phyloP scores from a whole-genome alignment of 2,797 vertebrate genomes.

The Phalanger gymnotis region DNA sequence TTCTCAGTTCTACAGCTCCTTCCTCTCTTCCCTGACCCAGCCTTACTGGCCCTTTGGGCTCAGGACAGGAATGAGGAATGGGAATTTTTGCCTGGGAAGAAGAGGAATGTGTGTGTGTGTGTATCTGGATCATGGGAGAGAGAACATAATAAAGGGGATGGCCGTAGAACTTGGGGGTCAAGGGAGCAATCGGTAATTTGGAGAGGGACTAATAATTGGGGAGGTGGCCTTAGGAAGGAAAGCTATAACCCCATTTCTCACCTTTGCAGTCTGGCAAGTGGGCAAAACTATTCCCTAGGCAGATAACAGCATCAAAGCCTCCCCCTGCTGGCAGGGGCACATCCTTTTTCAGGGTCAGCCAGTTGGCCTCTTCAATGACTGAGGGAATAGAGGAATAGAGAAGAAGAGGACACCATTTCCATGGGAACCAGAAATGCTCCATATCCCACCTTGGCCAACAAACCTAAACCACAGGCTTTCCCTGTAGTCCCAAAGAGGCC shows the following conservation, averaged over 20 bases:
- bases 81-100: background rate
- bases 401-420: background rate
- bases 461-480: background rate
- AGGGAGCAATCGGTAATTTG: background rate
- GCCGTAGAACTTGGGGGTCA: background rate
- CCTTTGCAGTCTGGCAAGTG: constrained; percentile 98
- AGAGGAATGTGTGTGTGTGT: background rate
- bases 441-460: background rate
- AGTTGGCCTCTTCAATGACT: constrained; percentile 99
- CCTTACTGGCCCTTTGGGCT: background rate
- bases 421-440: background rate
- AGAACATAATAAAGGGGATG: no score
- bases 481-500: background rate
- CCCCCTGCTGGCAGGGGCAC: constrained; percentile 90
- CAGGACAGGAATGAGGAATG: background rate
- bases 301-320: constrained; percentile 97
- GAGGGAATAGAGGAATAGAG: background rate
- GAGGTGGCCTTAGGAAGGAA: background rate
- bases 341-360: constrained; percentile 93
- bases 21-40: background rate
- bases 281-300: constrained; percentile 97
- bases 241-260: constrained; percentile 71
- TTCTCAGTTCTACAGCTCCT: background rate
- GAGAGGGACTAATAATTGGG: no score
- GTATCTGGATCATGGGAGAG: background rate